Percentiles rank a stretch among this genome's conserved stretches.
Evolutionary conservation across 1,140 invertebrate genomes (phyloP).

Genomic region (Mesaphorura yosii): DNA sequence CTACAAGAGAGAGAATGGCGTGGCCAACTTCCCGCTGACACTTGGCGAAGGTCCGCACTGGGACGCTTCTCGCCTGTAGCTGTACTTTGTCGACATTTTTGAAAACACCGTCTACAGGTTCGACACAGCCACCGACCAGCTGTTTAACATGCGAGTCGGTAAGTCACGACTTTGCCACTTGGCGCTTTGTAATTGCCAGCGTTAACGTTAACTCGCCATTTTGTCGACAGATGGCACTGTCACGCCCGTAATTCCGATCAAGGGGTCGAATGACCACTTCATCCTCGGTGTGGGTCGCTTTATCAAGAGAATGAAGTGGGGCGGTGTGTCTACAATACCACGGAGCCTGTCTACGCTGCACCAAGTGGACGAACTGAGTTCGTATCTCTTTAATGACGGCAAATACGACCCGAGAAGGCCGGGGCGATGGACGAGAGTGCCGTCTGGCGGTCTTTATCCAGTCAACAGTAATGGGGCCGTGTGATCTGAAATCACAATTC

Average conservation of each 20-base stretch:
- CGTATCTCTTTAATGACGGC: constrained; percentile 61
- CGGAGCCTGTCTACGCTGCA: constrained; percentile 38
- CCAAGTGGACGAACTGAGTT: constrained; percentile 45
- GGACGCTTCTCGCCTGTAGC: constrained; percentile 45
- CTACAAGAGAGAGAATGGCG: no score
- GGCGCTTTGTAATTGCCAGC: background rate
- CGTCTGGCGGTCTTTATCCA: constrained; percentile 2
- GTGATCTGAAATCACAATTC: no score
- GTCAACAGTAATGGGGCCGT: background rate
- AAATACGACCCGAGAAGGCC: constrained; percentile 60
- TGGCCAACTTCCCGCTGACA: no score
- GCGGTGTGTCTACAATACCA: background rate
- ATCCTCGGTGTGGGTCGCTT: constrained; percentile 50
- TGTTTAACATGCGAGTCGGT: constrained; percentile 34
- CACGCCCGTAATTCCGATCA: constrained; percentile 52
- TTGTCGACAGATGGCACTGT: constrained; percentile 19
- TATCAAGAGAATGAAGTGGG: constrained; percentile 46
- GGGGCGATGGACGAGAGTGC: background rate
- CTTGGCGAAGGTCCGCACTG: constrained; percentile 53
- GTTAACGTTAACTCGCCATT: background rate
- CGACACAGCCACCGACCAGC: constrained; percentile 42
- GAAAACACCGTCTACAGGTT: constrained; percentile 45
- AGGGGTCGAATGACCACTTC: constrained; percentile 47
- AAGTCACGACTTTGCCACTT: background rate
- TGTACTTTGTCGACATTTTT: constrained; percentile 56